These are phyloP conservation scores for Riparia riparia DNA, from an alignment of 2,113 vertebrate species.

Conservation along the genomic window DNA sequence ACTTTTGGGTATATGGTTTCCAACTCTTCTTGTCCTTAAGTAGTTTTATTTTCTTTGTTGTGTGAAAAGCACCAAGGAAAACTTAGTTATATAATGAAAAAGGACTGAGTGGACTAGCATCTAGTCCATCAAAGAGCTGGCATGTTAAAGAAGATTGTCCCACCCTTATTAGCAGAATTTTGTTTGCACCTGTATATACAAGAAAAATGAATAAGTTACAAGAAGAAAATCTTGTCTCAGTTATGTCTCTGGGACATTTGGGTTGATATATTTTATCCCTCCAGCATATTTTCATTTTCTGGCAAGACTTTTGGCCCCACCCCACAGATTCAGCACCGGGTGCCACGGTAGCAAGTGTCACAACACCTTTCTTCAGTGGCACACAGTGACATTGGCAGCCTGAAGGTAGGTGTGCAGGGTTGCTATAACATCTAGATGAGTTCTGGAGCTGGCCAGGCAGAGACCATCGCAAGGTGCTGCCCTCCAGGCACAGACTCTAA, in stretches of 20 bases:
- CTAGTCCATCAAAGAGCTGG: background rate
- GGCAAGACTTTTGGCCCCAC: background rate
- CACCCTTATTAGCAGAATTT: background rate
- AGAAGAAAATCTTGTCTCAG: background rate
- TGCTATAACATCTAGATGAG: background rate
- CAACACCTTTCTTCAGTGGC: background rate
- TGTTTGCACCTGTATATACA: background rate
- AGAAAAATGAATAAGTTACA: background rate
- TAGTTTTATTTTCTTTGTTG: background rate
- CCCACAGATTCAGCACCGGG: background rate
- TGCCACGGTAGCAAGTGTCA: background rate
- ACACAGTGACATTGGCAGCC: background rate
- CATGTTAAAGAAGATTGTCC: background rate
- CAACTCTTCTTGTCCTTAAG: background rate
- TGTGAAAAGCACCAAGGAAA: background rate
- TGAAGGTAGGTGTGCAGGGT: background rate
- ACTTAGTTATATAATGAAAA: background rate
- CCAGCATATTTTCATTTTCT: background rate
- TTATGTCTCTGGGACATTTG: background rate
- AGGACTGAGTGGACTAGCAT: background rate
- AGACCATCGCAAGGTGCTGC: background rate
- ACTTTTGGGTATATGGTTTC: background rate
- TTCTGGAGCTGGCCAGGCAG: rapidly evolving
- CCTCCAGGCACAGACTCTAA: background rate
- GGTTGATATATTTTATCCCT: background rate